phyloP scores from a whole-genome alignment of 2,888 invertebrate genomes.

The Heteromyza rotundicornis region DNA sequence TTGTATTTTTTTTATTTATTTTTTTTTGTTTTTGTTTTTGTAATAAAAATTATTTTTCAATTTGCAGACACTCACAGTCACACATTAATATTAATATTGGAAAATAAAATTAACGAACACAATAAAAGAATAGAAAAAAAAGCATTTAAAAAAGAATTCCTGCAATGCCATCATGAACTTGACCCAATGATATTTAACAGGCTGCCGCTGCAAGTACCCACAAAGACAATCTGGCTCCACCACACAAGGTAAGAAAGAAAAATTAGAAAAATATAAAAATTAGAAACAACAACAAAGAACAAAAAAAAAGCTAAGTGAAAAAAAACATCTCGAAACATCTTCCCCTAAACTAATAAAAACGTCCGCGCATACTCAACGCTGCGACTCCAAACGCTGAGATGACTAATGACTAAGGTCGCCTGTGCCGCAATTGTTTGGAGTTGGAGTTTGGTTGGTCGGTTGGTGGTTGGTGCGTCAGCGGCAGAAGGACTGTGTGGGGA shows the following conservation, averaged over 20 bases:
- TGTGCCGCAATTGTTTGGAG: too few species aligned
- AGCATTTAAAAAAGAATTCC: conserved; percentile 22
- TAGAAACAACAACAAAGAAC: not conserved
- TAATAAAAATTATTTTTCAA: too few species aligned
- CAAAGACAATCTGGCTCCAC: not conserved
- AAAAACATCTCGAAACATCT: not conserved
- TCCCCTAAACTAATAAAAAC: not conserved
- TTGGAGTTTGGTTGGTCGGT: conserved; percentile 35
- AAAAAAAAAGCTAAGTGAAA: not conserved
- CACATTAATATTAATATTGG: too few species aligned
- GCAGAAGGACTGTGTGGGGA: too few species aligned
- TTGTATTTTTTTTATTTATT: too few species aligned
- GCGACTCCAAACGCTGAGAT: conserved; percentile 27
- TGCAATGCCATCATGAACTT: conserved; percentile 39
- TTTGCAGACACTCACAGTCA: too few species aligned
- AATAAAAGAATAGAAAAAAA: not conserved
- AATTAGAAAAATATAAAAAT: not conserved
- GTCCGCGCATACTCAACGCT: not conserved
- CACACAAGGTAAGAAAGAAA: too few species aligned
- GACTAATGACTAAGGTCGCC: conserved; percentile 52
- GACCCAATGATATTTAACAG: conserved; percentile 53
- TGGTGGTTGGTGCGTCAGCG: too few species aligned
- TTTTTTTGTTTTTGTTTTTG: not conserved
- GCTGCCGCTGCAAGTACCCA: conserved; percentile 16
- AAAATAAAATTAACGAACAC: conserved; percentile 1